phyloP scores from a whole-genome alignment of 2,888 invertebrate species.

The Trissoscelio sp. region DNA sequence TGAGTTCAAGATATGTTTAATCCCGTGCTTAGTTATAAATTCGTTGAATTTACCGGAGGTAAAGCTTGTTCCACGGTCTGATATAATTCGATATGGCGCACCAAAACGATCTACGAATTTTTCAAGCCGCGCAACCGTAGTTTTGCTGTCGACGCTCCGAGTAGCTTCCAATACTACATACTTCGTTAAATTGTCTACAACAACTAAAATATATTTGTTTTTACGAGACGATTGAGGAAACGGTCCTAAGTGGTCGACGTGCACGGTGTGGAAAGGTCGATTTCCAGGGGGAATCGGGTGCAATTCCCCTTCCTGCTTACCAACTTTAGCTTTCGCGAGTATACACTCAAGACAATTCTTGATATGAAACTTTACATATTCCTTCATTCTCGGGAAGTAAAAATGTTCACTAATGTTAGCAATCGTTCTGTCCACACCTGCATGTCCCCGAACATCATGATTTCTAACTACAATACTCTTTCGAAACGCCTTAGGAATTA shows the following conservation, averaged over 20 bases:
- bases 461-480: slow-evolving; percentile 4
- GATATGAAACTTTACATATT: slow-evolving; percentile 63
- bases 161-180: slow-evolving; percentile 49
- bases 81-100: neutral
- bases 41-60: slow-evolving; percentile 49
- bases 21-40: slow-evolving; percentile 53
- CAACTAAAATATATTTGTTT: slow-evolving; percentile 63
- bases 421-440: slow-evolving; percentile 37
- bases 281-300: slow-evolving; percentile 7
- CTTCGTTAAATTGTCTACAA: too few relatives aligned
- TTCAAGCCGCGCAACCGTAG: neutral
- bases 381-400: slow-evolving; percentile 61
- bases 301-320: slow-evolving; percentile 60
- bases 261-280: slow-evolving; percentile 22
- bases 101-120: neutral
- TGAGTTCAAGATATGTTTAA: slow-evolving; percentile 45
- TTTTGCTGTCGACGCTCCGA: neutral
- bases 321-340: slow-evolving; percentile 42
- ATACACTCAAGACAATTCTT: slow-evolving; percentile 69
- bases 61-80: slow-evolving; percentile 61
- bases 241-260: slow-evolving; percentile 66
- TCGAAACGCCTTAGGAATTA: neutral
- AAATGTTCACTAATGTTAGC: slow-evolving; percentile 47
- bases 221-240: slow-evolving; percentile 40
- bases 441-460: slow-evolving; percentile 11